phyloP scores from a whole-genome alignment of 2,113 vertebrate genomes.

The Prionailurus viverrinus region DNA sequence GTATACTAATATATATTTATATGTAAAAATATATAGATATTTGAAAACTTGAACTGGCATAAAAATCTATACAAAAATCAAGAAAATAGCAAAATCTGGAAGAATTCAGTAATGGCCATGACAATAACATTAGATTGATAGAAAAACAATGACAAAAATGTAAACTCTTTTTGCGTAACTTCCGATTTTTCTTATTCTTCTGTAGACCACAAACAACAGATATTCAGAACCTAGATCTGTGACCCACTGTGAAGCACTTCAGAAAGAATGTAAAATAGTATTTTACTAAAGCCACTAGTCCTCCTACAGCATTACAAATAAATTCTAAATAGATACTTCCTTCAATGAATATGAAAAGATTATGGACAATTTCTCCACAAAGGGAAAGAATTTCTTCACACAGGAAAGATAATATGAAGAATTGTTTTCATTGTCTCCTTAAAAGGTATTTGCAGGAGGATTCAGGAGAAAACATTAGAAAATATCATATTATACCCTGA shows the following conservation, averaged over 20 bases:
- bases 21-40: not conserved
- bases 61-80: not conserved
- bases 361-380: not conserved
- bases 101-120: not conserved
- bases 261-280: not conserved
- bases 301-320: not conserved
- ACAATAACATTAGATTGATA: not conserved
- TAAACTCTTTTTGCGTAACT: not conserved
- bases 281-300: not conserved
- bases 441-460: not conserved
- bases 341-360: not conserved
- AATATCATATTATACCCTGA: not conserved
- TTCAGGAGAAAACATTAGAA: not conserved
- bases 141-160: not conserved
- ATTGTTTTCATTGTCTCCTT: conserved; percentile 6
- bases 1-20: not conserved
- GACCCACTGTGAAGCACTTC: not conserved
- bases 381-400: not conserved
- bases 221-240: not conserved
- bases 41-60: not conserved
- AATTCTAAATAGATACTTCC: not conserved
- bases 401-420: not conserved
- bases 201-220: not conserved
- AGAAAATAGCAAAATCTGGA: not conserved
- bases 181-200: not conserved